Percentiles rank a stretch among this genome's conserved stretches.
These are phyloP conservation scores for Cepaea hortensis DNA, from an alignment of 2,888 invertebrate species.

Conservation along the genomic window DNA sequence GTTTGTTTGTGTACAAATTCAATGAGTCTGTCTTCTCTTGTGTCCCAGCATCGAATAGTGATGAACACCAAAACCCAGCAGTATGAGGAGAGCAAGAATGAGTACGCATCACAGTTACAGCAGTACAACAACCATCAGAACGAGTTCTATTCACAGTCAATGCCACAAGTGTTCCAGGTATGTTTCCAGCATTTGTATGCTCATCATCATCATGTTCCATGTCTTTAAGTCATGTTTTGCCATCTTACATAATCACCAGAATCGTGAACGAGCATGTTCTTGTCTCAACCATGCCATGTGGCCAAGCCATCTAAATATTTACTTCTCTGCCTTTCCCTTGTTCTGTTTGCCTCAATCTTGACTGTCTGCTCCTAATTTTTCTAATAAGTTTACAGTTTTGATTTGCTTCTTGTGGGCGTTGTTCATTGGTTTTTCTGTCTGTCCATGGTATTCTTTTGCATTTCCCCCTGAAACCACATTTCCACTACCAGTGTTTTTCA, in stretches of 20 bases:
- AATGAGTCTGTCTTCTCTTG: background rate
- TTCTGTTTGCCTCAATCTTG: no score
- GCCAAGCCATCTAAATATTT: no score
- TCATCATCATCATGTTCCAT: background rate
- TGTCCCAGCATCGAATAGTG: conserved; percentile 84
- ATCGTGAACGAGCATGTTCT: background rate
- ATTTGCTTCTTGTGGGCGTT: no score
- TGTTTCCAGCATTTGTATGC: background rate
- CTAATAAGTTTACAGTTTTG: no score
- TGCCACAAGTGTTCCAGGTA: conserved; percentile 78
- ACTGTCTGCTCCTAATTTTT: no score
- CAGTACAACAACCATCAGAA: conserved; percentile 89
- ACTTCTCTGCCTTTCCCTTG: no score
- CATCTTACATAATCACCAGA: no score
- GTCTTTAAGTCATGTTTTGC: background rate
- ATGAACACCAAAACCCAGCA: conserved; percentile 91
- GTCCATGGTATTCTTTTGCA: no score
- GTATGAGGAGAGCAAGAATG: conserved; percentile 96
- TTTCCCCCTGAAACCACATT: no score
- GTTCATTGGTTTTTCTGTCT: no score
- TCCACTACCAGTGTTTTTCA: no score
- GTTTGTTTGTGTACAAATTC: no score
- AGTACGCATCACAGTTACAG: conserved; percentile 96
- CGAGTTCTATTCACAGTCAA: conserved; percentile 75
- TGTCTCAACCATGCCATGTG: background rate